Percentiles rank a stretch among this genome's conserved stretches.
Evolutionary conservation across 1,140 invertebrate genomes (phyloP).

Genomic region (Fragariocoptes setiger): DNA sequence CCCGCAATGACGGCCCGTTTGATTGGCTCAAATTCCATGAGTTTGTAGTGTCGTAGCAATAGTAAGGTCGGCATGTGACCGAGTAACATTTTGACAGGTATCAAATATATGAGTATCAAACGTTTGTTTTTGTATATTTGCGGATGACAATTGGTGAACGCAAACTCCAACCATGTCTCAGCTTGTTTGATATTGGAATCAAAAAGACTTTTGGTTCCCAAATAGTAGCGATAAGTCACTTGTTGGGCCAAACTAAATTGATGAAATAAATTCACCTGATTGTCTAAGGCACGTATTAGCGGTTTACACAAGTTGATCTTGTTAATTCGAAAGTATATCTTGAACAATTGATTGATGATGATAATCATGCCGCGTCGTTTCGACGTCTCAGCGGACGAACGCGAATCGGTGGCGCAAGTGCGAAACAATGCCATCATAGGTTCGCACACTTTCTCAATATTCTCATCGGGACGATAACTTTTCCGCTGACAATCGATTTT

Average conservation of each 20-base stretch:
- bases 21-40: slow-evolving; percentile 60
- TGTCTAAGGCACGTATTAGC: slow-evolving; percentile 75
- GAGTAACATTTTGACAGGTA: slow-evolving; percentile 84
- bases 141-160: slow-evolving; percentile 60
- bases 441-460: slow-evolving; percentile 71
- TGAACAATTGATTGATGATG: slow-evolving; percentile 81
- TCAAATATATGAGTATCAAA: slow-evolving; percentile 70
- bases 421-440: slow-evolving; percentile 71
- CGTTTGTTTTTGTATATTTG: slow-evolving; percentile 57
- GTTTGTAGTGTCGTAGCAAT: slow-evolving; percentile 55
- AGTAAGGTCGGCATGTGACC: slow-evolving; percentile 53
- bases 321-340: slow-evolving; percentile 75
- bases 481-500: background rate
- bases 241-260: slow-evolving; percentile 49
- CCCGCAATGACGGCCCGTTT: slow-evolving; percentile 49
- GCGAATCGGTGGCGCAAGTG: slow-evolving; percentile 65
- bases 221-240: slow-evolving; percentile 77
- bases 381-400: slow-evolving; percentile 49
- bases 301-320: slow-evolving; percentile 87
- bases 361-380: slow-evolving; percentile 83
- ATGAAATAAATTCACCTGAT: slow-evolving; percentile 43
- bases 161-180: slow-evolving; percentile 62
- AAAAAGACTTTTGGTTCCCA: slow-evolving; percentile 87
- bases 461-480: slow-evolving; percentile 23
- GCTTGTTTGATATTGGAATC: slow-evolving; percentile 79